A percentile compares a stretch with the other conserved stretches of the same genome.
phyloP scores from a whole-genome alignment of 2,888 invertebrate genomes.

The Plusia festucae region DNA sequence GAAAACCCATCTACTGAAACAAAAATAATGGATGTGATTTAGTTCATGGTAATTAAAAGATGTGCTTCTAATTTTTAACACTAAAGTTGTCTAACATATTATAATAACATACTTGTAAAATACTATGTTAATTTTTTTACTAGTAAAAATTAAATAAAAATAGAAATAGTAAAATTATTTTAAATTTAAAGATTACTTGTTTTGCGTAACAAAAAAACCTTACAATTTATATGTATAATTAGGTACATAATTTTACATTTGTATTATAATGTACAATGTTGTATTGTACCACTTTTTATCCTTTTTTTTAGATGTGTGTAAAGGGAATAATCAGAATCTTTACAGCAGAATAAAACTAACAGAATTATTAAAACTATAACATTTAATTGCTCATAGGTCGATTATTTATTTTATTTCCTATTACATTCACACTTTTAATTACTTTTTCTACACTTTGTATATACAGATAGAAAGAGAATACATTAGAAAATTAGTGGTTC shows the following conservation, averaged over 20 bases:
- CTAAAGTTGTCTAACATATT: no score
- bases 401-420: background rate
- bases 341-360: conserved; percentile 2
- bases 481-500: background rate
- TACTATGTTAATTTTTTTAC: no score
- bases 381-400: background rate
- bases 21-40: conserved; percentile 45
- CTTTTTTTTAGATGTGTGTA: background rate
- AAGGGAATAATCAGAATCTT: background rate
- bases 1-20: conserved; percentile 92
- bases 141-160: no score
- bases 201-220: background rate
- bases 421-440: background rate
- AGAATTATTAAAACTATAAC: conserved; percentile 2
- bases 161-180: no score
- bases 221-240: no score
- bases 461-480: background rate
- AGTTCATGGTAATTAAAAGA: background rate
- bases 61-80: background rate
- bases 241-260: no score
- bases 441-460: background rate
- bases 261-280: no score
- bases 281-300: no score
- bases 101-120: background rate
- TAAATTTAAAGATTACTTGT: no score